phyloP scores from a whole-genome alignment of 1,140 invertebrate species.

The Drosophila kepulauana region DNA sequence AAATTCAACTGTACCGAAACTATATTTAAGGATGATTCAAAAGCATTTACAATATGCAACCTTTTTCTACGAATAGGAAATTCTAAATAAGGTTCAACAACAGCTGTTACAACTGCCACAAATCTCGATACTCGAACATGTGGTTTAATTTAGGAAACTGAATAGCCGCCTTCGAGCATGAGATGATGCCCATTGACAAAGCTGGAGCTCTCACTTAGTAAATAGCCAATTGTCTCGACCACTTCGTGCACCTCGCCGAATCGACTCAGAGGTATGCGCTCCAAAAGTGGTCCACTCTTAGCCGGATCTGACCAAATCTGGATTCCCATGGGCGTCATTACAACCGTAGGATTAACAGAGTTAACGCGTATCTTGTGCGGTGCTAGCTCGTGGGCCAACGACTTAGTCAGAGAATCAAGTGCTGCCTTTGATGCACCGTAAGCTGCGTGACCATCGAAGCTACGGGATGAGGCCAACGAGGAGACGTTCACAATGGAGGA shows the following conservation, averaged over 20 bases:
- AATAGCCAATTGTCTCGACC: background rate
- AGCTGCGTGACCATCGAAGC: background rate
- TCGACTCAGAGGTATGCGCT: background rate
- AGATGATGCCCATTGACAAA: background rate
- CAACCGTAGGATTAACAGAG: background rate
- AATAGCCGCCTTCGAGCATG: background rate
- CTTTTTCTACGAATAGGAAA: too few species aligned
- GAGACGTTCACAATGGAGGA: background rate
- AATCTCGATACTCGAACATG: too few species aligned
- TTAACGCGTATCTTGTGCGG: background rate
- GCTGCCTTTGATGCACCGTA: background rate
- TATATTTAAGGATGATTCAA: too few species aligned
- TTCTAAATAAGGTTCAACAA: too few species aligned
- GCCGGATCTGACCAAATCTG: background rate
- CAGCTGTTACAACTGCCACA: too few species aligned
- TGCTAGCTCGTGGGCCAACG: background rate
- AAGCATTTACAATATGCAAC: too few species aligned
- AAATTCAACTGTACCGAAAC: too few species aligned
- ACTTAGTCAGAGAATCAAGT: background rate
- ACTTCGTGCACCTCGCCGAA: background rate
- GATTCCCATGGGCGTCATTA: background rate
- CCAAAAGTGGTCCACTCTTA: background rate
- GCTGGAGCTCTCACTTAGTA: background rate
- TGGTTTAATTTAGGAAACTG: background rate
- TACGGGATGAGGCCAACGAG: background rate